Evolutionary conservation across 2,113 vertebrate species (phyloP).

Genomic region (Corythoichthys intestinalis): DNA sequence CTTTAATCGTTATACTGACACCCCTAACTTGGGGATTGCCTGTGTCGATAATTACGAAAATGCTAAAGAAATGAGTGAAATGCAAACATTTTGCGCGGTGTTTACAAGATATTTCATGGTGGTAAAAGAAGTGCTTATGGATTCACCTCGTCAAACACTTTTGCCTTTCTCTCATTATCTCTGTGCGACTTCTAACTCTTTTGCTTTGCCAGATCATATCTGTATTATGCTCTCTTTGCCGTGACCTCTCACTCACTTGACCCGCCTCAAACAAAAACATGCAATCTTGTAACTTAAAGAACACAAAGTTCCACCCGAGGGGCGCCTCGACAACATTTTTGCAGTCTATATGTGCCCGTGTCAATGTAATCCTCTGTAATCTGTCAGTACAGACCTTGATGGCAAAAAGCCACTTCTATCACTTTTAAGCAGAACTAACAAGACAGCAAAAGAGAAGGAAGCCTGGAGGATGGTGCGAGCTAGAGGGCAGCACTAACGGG

Average conservation of each 20-base stretch:
- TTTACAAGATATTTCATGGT: too few relatives aligned
- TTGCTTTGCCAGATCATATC: too few relatives aligned
- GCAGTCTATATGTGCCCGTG: slow-evolving; percentile 18
- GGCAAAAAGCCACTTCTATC: slow-evolving; percentile 57
- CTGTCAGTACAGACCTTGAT: slow-evolving; percentile 54
- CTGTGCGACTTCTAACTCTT: background rate
- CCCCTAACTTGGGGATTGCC: too few relatives aligned
- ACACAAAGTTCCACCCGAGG: slow-evolving; percentile 37
- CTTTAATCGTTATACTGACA: too few relatives aligned
- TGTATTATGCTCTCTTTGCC: slow-evolving; percentile 2
- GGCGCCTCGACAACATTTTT: slow-evolving; percentile 54
- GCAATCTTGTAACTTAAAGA: slow-evolving; percentile 44
- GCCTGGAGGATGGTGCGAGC: background rate
- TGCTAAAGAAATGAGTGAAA: too few relatives aligned
- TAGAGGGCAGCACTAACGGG: background rate
- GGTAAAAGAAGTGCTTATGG: too few relatives aligned
- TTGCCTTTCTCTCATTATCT: background rate
- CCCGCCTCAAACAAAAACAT: slow-evolving; percentile 40
- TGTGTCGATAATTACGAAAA: too few relatives aligned
- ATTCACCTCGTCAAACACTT: too few relatives aligned
- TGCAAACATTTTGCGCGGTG: too few relatives aligned
- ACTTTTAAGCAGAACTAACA: slow-evolving; percentile 57
- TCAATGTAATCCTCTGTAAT: slow-evolving; percentile 62
- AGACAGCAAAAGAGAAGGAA: slow-evolving; percentile 22
- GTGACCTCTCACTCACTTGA: background rate